Evolutionary conservation across 2,888 invertebrate genomes (phyloP).

Genomic region (Aleiodes testaceus): DNA sequence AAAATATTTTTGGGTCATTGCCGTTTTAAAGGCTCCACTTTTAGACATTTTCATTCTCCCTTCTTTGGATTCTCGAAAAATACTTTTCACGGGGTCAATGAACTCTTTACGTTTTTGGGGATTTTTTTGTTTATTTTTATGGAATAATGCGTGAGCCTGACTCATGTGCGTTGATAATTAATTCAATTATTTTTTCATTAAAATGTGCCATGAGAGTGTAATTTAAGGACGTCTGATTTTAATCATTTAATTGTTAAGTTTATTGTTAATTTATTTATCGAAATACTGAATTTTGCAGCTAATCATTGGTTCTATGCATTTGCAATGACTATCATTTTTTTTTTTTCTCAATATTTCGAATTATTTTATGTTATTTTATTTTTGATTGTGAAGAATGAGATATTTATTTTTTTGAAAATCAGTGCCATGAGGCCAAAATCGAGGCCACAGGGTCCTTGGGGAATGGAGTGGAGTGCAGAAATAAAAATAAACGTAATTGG

Average conservation of each 20-base stretch:
- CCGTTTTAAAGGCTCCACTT: slow-evolving; percentile 53
- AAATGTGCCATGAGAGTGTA: slow-evolving; percentile 10
- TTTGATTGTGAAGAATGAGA: too few species aligned
- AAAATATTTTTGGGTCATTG: slow-evolving; percentile 66
- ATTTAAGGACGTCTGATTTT: slow-evolving; percentile 44
- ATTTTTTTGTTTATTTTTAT: background rate
- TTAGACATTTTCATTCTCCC: slow-evolving; percentile 55
- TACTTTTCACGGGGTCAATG: slow-evolving; percentile 32
- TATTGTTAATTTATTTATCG: slow-evolving; percentile 14
- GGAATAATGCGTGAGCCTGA: slow-evolving; percentile 30
- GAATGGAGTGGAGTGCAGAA: slow-evolving; percentile 15
- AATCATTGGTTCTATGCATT: slow-evolving; percentile 64
- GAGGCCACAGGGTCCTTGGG: slow-evolving; percentile 19
- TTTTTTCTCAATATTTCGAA: too few species aligned
- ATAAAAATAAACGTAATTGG: background rate
- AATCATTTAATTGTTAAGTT: slow-evolving; percentile 33
- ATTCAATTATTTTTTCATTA: slow-evolving; percentile 21
- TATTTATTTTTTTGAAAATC: slow-evolving; percentile 18
- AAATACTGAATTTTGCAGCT: slow-evolving; percentile 52
- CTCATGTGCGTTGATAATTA: slow-evolving; percentile 22
- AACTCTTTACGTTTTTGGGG: slow-evolving; percentile 23
- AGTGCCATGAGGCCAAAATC: slow-evolving; percentile 26
- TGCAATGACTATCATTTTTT: slow-evolving; percentile 4
- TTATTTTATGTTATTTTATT: too few species aligned
- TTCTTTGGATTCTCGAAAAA: slow-evolving; percentile 23